Evolutionary conservation across 2,113 vertebrate species (phyloP), one percentile per base, ranked within the genome.

Genomic region (Entelurus aequoreus): DNA sequence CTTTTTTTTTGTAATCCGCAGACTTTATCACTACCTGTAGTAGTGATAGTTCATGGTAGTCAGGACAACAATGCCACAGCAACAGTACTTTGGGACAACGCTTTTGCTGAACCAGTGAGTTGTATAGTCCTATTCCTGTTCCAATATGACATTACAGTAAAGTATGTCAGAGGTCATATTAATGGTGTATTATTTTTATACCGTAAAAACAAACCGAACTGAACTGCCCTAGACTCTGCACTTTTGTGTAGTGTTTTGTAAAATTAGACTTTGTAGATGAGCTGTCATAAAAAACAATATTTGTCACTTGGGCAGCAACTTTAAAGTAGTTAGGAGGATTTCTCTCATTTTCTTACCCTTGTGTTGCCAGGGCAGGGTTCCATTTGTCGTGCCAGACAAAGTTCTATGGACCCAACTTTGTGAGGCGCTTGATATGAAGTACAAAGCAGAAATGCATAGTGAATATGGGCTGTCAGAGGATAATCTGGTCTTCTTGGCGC

Each of bases 1-100:
- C 12, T 46, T 0, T 37, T 51, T 37, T 54, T 3, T 78, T 38
- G n/a, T 67, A 8, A 54, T 50, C 52, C 38, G 47, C 71, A 98
- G 95, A 98, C 95, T 0, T 86, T 98, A 80, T 97, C 95, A 15
- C 89, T 98, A 62, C 96, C 95, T 0, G 95, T 98, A 58, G 95
- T 98, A 2, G 96, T 98, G 75, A 98, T 98, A 0, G 95, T 97
- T 48, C 96, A 98, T 0, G 95, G 95, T 40, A 97, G 95, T 88
- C 95, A 98, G 85, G 96, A 98, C 88, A 95, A 98, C 80, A 98
- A 98, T 0, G 95, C 96, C 60, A 97, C 95, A 0, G 95, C 96
- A 52, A 98, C 96, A 0, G 95, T 98, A 54, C 86, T 98, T 16
- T 98, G 96, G 96, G 95, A 98, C 87, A 98, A 98, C 0, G 95